Percentiles rank a stretch among this genome's conserved stretches.
phyloP scores from a whole-genome alignment of 2,797 vertebrate genomes.

The Sebastes flavidus region DNA sequence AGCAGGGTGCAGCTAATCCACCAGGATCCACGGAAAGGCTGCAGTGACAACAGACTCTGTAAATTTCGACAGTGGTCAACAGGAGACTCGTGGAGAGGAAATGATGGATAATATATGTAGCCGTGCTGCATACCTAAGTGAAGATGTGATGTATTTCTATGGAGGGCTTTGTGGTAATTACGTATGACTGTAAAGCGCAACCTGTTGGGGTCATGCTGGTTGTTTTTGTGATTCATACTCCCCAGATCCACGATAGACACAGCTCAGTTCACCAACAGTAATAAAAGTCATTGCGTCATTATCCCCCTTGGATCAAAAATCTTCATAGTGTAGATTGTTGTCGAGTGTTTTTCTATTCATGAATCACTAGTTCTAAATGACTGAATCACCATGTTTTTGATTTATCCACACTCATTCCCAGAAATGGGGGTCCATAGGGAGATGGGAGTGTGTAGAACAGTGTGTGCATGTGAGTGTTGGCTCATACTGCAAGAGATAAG shows the following conservation, averaged over 20 bases:
- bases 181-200: neutral
- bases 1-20: constrained; percentile 22
- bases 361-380: constrained; percentile 46
- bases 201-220: neutral
- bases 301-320: neutral
- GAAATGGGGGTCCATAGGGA: constrained; percentile 41
- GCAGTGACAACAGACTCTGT: neutral
- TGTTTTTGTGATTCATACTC: constrained; percentile 27
- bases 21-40: constrained; percentile 14
- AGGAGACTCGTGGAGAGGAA: neutral
- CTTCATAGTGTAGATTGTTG: constrained; percentile 1
- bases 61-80: neutral
- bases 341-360: constrained; percentile 35
- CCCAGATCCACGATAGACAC: neutral
- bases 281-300: constrained; percentile 27
- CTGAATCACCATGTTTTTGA: constrained; percentile 44
- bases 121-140: neutral
- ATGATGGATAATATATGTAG: neutral
- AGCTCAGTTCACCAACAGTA: constrained; percentile 9
- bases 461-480: neutral
- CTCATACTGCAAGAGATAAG: constrained; percentile 14
- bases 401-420: constrained; percentile 49
- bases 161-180: neutral
- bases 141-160: neutral
- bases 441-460: neutral